phyloP scores from a whole-genome alignment of 2,888 invertebrate genomes.

The Pinctada fucata region DNA sequence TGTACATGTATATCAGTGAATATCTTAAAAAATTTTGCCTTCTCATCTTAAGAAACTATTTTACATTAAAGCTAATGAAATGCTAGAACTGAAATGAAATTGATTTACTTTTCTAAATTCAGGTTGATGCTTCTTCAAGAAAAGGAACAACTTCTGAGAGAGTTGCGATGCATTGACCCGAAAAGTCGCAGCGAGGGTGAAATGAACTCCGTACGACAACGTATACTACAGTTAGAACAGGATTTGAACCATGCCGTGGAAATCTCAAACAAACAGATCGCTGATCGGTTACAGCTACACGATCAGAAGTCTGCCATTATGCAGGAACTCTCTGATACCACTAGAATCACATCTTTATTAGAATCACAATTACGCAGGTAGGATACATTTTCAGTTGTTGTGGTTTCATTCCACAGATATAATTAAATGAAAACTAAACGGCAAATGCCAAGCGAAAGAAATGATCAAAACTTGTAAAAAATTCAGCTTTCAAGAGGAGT shows the following conservation, averaged over 20 bases:
- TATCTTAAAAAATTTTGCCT: no score
- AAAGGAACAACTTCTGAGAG: slow-evolving; percentile 94
- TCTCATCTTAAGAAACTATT: no score
- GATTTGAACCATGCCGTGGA: slow-evolving; percentile 94
- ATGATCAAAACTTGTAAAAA: neutral
- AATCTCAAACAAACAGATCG: slow-evolving; percentile 93
- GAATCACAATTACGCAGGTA: slow-evolving; percentile 85
- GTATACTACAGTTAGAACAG: slow-evolving; percentile 91
- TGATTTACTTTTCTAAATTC: slow-evolving; percentile 7
- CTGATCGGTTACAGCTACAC: slow-evolving; percentile 92
- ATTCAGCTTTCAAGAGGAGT: no score
- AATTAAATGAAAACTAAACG: no score
- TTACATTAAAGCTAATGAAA: no score
- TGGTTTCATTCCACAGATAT: neutral
- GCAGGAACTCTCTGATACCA: slow-evolving; percentile 91
- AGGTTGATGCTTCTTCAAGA: slow-evolving; percentile 94
- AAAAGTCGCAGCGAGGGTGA: slow-evolving; percentile 88
- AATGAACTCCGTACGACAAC: slow-evolving; percentile 89
- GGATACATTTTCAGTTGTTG: neutral
- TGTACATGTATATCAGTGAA: no score
- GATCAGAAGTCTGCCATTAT: slow-evolving; percentile 93
- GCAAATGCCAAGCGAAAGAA: neutral
- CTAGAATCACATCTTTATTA: slow-evolving; percentile 91
- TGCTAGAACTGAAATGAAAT: no score
- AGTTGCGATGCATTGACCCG: slow-evolving; percentile 84